phyloP scores from a whole-genome alignment of 2,888 invertebrate genomes.

The Eupithecia insigniata region DNA sequence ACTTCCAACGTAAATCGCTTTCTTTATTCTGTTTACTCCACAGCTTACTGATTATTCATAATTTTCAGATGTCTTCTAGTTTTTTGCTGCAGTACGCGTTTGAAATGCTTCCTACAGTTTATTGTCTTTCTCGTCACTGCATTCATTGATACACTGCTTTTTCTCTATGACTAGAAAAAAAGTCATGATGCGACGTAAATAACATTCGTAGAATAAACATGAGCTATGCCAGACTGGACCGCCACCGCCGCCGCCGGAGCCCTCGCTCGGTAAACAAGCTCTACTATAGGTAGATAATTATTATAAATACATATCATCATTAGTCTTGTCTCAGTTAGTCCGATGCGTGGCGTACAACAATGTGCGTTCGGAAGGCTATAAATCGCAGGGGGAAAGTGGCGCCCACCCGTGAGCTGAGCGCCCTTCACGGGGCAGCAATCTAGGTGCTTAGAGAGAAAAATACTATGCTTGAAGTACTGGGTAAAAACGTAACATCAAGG shows the following conservation, averaged over 20 bases:
- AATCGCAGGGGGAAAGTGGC: constrained; percentile 37
- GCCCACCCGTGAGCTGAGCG: constrained; percentile 21
- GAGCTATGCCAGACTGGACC: not conserved
- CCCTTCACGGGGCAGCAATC: not conserved
- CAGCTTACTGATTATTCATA: constrained; percentile 19
- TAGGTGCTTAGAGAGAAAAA: not conserved
- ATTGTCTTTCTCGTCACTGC: not conserved
- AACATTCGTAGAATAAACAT: not conserved
- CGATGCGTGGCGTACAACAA: constrained; percentile 35
- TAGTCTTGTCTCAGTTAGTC: constrained; percentile 33
- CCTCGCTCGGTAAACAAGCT: not conserved
- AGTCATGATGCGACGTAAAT: not conserved
- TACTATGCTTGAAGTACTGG: not conserved
- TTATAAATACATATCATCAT: constrained; percentile 34
- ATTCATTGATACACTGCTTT: no score
- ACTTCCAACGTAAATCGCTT: constrained; percentile 17
- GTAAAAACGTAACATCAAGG: not conserved
- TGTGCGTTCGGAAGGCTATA: constrained; percentile 38
- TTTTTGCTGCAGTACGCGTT: constrained; percentile 9
- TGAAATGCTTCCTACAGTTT: not conserved
- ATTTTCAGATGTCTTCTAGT: constrained; percentile 12
- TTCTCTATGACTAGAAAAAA: not conserved
- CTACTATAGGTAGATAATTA: constrained; percentile 29
- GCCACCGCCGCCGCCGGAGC: not conserved
- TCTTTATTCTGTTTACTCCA: constrained; percentile 23